Evolutionary conservation across 2,797 vertebrate genomes (phyloP).

Genomic region (Melanotaenia pygmaea): DNA sequence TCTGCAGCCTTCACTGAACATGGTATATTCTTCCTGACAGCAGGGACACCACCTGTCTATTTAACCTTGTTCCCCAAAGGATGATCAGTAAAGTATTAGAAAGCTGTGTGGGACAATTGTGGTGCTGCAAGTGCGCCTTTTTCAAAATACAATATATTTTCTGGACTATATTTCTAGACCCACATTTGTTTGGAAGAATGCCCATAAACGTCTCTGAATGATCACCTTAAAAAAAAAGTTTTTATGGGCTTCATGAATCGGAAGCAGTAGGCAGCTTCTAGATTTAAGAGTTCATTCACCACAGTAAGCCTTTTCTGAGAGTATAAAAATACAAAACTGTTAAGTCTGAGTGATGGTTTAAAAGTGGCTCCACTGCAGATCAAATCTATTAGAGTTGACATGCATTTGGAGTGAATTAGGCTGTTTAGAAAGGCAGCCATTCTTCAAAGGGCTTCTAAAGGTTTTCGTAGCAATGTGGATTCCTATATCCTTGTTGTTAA

Average conservation of each 20-base stretch:
- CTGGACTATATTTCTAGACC: no score
- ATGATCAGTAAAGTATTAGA: neutral
- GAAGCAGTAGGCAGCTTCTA: conserved; percentile 24
- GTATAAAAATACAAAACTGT: conserved; percentile 22
- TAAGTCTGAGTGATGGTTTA: conserved; percentile 38
- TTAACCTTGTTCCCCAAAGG: neutral
- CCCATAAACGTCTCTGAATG: conserved; percentile 24
- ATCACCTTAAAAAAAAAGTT: conserved; percentile 18
- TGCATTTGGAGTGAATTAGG: conserved; percentile 31
- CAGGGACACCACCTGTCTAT: neutral
- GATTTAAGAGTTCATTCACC: conserved; percentile 34
- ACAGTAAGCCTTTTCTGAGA: conserved; percentile 12
- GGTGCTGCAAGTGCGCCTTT: neutral
- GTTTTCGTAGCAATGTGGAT: conserved; percentile 18
- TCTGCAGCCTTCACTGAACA: neutral
- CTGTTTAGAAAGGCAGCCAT: conserved; percentile 35
- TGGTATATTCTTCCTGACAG: neutral
- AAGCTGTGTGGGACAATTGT: neutral
- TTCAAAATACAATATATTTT: neutral
- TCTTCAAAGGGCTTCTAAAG: conserved; percentile 36
- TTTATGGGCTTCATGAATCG: conserved; percentile 24
- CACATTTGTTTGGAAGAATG: conserved; percentile 5
- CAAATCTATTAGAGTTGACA: conserved; percentile 6
- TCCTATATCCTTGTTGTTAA: conserved; percentile 38
- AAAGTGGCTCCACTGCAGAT: conserved; percentile 18